Base-by-base conservation (phyloP, 2,797 vertebrate genomes). In the Microctenopoma stevenorrisi region DNA sequence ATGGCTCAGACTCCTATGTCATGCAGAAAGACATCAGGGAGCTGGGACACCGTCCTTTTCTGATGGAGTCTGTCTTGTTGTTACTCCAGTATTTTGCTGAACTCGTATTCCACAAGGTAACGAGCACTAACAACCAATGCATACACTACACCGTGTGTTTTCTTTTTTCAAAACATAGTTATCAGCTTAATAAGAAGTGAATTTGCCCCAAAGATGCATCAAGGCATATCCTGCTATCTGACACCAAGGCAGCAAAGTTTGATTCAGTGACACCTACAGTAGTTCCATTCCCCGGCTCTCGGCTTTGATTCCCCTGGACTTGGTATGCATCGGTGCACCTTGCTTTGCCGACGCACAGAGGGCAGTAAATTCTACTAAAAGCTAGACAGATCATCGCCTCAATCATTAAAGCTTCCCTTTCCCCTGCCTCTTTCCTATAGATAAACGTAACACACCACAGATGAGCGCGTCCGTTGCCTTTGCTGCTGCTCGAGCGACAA, bases 281-380 rank as follows among this genome's bases (percentile, higher is more conserved):
- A 9, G 44, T 38, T 65, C 46, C 65, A 64, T 51, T 65, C 43
- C 28, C 16, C n/a, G 2, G 61, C 61, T 59, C 59, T 58, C 40
- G 13, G 12, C 68, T 79, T 85, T 3, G 16, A 83, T 77, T 74
- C 57, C 54, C 48, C 50, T 1, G 1, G 16, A 64, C 64, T 86
- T 87, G 72, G 70, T 85, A 85, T 91, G 85, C 85, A 79, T 85
- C 75, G 6, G 66, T 68, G 76, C 79, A 33, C 49, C 66, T 57
- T 26, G 40, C 47, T 86, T 84, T 79, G 77, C 89, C 56, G 62
- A 87, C 74, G 54, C 86, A 84, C 76, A 2, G 66, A 76, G 82
- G 86, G 52, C 86, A 72, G 84, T 86, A 89, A 79, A 91, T 88
- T 83, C 74, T 47, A 50, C 81, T 82, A 81, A 91, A 86, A 85